Evolutionary conservation across 2,888 invertebrate species (phyloP).

Genomic region (Barypeithes pellucidus): DNA sequence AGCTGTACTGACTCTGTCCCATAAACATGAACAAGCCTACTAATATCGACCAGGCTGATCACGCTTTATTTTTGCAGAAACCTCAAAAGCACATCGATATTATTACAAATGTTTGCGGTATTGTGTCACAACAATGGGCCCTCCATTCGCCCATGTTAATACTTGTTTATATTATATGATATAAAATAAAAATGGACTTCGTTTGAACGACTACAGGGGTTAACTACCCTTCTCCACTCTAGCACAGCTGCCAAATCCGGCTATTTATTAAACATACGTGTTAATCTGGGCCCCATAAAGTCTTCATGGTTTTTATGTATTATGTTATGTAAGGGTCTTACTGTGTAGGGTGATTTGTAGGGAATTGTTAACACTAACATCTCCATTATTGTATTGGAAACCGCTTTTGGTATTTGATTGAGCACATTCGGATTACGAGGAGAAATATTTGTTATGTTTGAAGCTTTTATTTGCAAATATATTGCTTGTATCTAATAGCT

Average conservation of each 20-base stretch:
- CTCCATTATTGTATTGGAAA: conserved; percentile 67
- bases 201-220: conserved; percentile 59
- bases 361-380: conserved; percentile 68
- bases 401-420: conserved; percentile 68
- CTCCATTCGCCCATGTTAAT: conserved; percentile 57
- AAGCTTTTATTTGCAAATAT: conserved; percentile 57
- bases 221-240: conserved; percentile 64
- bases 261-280: conserved; percentile 73
- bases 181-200: neutral
- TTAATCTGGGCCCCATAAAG: conserved; percentile 67
- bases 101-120: conserved; percentile 71
- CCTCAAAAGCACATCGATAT: conserved; percentile 72
- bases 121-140: conserved; percentile 69
- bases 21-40: conserved; percentile 58
- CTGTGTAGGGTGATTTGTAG: conserved; percentile 63
- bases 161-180: neutral
- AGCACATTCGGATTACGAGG: conserved; percentile 66
- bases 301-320: conserved; percentile 55
- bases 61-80: conserved; percentile 63
- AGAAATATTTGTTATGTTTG: conserved; percentile 57
- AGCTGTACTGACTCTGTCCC: conserved; percentile 38
- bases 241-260: conserved; percentile 70
- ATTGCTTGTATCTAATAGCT: conserved; percentile 55
- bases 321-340: conserved; percentile 49
- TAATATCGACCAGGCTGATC: conserved; percentile 52